These are phyloP conservation scores for Pantherophis guttatus DNA, from an alignment of 2,113 vertebrate species.

Conservation along the genomic window DNA sequence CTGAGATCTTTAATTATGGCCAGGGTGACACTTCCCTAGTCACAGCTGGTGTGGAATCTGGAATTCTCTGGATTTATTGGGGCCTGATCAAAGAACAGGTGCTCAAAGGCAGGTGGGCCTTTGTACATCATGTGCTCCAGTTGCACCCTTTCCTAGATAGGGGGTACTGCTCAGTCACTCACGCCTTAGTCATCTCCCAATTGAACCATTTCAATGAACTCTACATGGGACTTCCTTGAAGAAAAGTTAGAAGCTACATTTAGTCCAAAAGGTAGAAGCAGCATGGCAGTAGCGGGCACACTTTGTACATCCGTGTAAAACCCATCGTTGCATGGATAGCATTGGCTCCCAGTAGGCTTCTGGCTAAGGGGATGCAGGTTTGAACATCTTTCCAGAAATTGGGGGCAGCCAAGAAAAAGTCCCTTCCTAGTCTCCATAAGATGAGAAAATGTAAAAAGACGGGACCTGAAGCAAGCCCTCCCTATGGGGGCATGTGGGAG, in stretches of 20 bases:
- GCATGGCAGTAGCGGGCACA: background rate
- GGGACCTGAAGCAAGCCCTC: background rate
- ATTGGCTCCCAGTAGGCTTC: background rate
- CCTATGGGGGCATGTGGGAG: background rate
- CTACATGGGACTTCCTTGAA: background rate
- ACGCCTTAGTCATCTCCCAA: background rate
- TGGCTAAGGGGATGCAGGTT: background rate
- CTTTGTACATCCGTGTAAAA: background rate
- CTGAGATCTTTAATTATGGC: background rate
- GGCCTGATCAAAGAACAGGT: background rate
- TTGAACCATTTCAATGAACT: background rate
- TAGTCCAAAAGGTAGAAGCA: background rate
- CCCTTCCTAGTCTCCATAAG: background rate
- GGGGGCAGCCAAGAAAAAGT: background rate
- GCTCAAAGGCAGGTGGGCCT: background rate
- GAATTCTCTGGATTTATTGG: background rate
- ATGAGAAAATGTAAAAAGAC: background rate
- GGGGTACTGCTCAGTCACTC: background rate
- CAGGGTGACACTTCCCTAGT: background rate
- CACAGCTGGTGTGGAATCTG: background rate
- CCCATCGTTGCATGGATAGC: background rate
- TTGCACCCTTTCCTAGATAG: background rate
- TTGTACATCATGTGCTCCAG: background rate
- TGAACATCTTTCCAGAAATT: background rate
- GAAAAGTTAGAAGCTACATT: background rate